phyloP scores from a whole-genome alignment of 2,888 invertebrate species.

The Coelinius sp. region DNA sequence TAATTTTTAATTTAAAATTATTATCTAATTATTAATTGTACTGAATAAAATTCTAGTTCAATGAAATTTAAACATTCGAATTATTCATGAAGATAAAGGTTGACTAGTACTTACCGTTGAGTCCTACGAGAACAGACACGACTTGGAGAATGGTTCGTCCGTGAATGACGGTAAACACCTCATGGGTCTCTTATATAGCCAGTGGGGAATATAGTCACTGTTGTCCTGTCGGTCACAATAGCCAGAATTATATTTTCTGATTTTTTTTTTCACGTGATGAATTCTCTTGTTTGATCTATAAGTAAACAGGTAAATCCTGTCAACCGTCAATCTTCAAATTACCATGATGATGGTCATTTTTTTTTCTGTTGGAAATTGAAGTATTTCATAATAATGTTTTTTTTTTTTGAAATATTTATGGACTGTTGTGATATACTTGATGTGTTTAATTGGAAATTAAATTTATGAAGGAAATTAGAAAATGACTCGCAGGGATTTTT shows the following conservation, averaged over 20 bases:
- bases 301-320: slow-evolving; percentile 9
- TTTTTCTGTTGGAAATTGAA: too few species aligned
- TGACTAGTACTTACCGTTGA: slow-evolving; percentile 44
- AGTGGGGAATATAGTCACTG: slow-evolving; percentile 20
- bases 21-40: too few species aligned
- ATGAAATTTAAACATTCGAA: too few species aligned
- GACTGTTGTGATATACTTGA: background rate
- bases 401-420: background rate
- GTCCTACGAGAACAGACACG: slow-evolving; percentile 30
- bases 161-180: slow-evolving; percentile 59
- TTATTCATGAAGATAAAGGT: slow-evolving; percentile 18
- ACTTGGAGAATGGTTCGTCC: slow-evolving; percentile 57
- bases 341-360: background rate
- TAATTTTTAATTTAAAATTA: too few species aligned
- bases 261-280: slow-evolving; percentile 1
- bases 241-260: background rate
- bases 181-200: slow-evolving; percentile 54
- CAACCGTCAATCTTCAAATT: slow-evolving; percentile 27
- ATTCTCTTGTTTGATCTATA: slow-evolving; percentile 1
- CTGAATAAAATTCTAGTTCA: too few species aligned
- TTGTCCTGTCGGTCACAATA: slow-evolving; percentile 5
- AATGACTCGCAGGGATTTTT: background rate
- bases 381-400: too few species aligned
- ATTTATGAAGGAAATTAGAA: slow-evolving; percentile 9
- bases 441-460: background rate